Conservation (phyloP, 1,140 invertebrate genomes). For the Drosophila setifemur region DNA sequence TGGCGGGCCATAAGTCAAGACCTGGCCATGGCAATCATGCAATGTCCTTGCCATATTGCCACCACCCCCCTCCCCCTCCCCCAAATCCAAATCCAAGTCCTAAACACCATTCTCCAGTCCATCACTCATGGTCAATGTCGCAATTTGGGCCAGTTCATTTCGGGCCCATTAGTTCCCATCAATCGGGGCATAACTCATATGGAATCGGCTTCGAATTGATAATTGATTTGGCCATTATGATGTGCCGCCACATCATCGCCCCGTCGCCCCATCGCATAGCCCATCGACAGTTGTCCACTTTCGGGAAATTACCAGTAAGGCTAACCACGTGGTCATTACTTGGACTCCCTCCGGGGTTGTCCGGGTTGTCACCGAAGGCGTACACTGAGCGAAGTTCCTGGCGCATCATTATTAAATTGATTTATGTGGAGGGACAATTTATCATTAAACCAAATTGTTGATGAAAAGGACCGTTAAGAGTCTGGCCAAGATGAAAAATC, state of each 20-base stretch:
- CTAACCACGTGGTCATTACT: conserved; percentile 23
- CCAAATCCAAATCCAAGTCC: too few species aligned
- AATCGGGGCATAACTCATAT: conserved; percentile 41
- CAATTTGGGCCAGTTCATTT: conserved; percentile 43
- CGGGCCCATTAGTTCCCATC: conserved; percentile 43
- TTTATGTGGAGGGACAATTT: too few species aligned
- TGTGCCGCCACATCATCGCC: neutral
- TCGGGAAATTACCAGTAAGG: conserved; percentile 37
- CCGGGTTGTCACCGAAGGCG: too few species aligned
- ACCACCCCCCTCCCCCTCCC: conserved; percentile 1
- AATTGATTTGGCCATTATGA: conserved; percentile 32
- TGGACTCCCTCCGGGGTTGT: too few species aligned
- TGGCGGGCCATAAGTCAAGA: conserved; percentile 37
- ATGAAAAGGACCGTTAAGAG: too few species aligned
- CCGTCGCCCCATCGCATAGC: neutral
- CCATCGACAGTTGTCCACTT: conserved; percentile 35
- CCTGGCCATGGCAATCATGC: neutral
- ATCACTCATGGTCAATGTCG: conserved; percentile 17
- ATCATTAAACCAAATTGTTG: too few species aligned
- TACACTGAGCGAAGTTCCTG: too few species aligned
- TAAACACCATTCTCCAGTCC: too few species aligned
- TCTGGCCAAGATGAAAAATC: too few species aligned
- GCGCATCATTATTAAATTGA: too few species aligned
- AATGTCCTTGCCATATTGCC: neutral
- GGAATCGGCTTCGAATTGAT: conserved; percentile 25